Evolutionary conservation across 2,888 invertebrate species (phyloP).

Genomic region (Phyllotreta striolata): DNA sequence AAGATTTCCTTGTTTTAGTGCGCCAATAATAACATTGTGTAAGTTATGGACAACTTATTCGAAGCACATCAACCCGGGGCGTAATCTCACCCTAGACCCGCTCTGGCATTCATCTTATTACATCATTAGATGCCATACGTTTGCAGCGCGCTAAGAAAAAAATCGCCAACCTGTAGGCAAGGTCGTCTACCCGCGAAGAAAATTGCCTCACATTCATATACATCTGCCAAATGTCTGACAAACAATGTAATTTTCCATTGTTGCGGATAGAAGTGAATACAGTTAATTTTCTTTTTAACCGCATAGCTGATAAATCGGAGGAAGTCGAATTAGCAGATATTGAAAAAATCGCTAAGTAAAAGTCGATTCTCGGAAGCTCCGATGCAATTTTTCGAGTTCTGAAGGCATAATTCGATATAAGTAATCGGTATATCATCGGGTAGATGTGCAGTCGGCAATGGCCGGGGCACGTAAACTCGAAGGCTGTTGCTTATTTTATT

Average conservation of each 20-base stretch:
- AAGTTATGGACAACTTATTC: conserved; percentile 7
- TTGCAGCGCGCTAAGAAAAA: conserved; percentile 18
- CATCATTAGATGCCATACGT: conserved; percentile 21
- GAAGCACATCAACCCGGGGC: conserved; percentile 13
- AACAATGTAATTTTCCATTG: conserved; percentile 10
- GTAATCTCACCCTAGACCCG: conserved; percentile 15
- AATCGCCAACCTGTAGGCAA: conserved; percentile 20
- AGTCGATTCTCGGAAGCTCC: no score
- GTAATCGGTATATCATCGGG: conserved; percentile 17
- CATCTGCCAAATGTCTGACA: conserved; percentile 19
- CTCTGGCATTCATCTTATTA: conserved; percentile 18
- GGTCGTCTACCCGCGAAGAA: conserved; percentile 26
- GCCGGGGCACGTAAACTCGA: conserved; percentile 14
- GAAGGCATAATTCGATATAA: conserved; percentile 5
- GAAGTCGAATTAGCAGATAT: background rate
- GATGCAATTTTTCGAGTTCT: no score
- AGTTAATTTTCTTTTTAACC: conserved; percentile 14
- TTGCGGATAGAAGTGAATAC: conserved; percentile 4
- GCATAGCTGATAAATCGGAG: background rate
- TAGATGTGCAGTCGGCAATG: conserved; percentile 13
- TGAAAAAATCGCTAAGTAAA: no score
- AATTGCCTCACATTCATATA: conserved; percentile 16
- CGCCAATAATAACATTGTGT: background rate
- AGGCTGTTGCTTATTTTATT: conserved; percentile 21
- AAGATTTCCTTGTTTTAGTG: background rate